Evolutionary conservation across 2,113 vertebrate genomes (phyloP).

Genomic region (Genyomyrus donnyi): DNA sequence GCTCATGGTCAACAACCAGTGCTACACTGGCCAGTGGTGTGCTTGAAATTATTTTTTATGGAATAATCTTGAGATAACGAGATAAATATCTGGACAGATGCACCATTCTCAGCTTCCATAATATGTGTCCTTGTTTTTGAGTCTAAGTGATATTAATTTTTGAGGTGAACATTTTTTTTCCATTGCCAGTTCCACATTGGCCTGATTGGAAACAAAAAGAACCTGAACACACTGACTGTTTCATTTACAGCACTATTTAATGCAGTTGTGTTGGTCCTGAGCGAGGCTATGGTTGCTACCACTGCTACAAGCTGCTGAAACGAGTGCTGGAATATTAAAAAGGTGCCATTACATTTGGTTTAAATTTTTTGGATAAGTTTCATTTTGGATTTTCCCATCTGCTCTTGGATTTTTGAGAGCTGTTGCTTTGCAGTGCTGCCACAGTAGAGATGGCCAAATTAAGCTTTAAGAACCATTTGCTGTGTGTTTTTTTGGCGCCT

Average conservation of each 20-base stretch:
- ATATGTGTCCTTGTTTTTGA: too few relatives aligned
- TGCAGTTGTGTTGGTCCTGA: not conserved
- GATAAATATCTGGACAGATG: not conserved
- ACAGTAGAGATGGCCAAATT: constrained; percentile 5
- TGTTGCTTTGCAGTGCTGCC: constrained; percentile 16
- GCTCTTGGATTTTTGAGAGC: not conserved
- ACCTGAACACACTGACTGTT: not conserved
- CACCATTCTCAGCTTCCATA: too few relatives aligned
- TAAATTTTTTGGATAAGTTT: not conserved
- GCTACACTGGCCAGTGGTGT: not conserved
- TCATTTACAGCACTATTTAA: not conserved
- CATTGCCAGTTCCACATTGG: not conserved
- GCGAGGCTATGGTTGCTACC: not conserved
- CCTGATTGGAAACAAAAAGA: not conserved
- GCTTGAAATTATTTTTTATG: not conserved
- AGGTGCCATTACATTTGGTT: not conserved
- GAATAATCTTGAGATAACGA: not conserved
- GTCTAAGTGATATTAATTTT: not conserved
- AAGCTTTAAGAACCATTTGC: not conserved
- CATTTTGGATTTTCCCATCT: not conserved
- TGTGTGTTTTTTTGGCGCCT: too few relatives aligned
- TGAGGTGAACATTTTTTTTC: not conserved
- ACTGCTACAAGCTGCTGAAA: not conserved
- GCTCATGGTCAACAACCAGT: not conserved
- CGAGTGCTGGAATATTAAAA: not conserved